Percentiles rank a stretch among this genome's conserved stretches.
These are phyloP conservation scores for Heteromurus nitidus DNA, from an alignment of 2,888 invertebrate genomes.

Conservation along the genomic window DNA sequence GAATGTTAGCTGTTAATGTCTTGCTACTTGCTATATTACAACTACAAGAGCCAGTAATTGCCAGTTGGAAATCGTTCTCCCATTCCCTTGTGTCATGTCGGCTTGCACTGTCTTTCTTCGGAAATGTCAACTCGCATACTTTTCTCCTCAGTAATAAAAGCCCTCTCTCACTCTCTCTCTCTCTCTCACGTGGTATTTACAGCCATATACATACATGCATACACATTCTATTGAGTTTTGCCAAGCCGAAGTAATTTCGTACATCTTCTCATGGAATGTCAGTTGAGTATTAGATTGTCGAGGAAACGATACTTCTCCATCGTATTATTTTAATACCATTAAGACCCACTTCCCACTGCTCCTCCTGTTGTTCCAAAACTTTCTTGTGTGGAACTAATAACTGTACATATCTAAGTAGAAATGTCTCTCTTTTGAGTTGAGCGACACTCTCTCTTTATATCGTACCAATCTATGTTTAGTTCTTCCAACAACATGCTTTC, in stretches of 20 bases:
- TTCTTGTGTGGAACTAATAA: too few species aligned
- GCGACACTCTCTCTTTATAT: too few species aligned
- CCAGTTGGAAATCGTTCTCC: conserved; percentile 56
- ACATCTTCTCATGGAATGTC: neutral
- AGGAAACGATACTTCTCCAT: neutral
- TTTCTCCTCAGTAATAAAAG: conserved; percentile 34
- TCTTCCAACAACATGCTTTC: too few species aligned
- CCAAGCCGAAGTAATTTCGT: neutral
- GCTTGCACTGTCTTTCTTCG: conserved; percentile 34
- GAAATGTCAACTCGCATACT: conserved; percentile 52
- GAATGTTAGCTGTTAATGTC: conserved; percentile 27
- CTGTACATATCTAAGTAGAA: too few species aligned
- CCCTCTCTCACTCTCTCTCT: too few species aligned
- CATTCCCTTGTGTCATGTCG: conserved; percentile 17
- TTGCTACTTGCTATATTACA: neutral
- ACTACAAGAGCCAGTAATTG: conserved; percentile 43
- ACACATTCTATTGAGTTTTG: conserved; percentile 29
- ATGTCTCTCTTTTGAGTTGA: too few species aligned
- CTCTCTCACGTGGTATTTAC: conserved; percentile 46
- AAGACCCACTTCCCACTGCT: too few species aligned
- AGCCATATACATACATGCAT: neutral
- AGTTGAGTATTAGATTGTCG: neutral
- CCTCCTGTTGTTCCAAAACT: too few species aligned
- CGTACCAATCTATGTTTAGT: too few species aligned
- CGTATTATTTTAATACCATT: conserved; percentile 6